Evolutionary conservation across 2,797 vertebrate species (phyloP).

Genomic region (Cyclopterus lumpus): DNA sequence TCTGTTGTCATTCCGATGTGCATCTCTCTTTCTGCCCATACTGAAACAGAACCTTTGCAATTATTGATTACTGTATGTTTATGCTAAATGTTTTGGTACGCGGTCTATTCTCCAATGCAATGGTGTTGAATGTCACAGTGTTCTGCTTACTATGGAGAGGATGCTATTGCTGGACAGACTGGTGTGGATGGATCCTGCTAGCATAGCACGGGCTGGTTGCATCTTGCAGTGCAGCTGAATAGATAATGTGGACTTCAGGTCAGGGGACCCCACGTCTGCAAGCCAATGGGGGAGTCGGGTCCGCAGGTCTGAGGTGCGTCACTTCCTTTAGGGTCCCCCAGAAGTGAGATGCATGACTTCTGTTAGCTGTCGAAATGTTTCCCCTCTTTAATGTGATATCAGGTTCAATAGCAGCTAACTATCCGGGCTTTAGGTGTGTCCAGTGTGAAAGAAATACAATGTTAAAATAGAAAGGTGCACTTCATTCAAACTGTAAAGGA

Average conservation of each 20-base stretch:
- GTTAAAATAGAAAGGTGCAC: too few relatives aligned
- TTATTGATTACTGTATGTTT: constrained; percentile 1
- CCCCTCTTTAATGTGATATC: too few relatives aligned
- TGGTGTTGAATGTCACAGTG: neutral
- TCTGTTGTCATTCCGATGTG: constrained; percentile 17
- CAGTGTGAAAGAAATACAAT: too few relatives aligned
- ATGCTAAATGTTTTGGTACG: neutral
- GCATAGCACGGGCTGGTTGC: neutral
- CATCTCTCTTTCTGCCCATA: neutral
- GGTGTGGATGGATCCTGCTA: too few relatives aligned
- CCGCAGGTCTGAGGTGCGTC: too few relatives aligned
- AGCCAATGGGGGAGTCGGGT: too few relatives aligned
- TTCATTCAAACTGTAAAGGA: too few relatives aligned
- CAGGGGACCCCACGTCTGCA: too few relatives aligned
- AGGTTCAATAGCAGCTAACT: too few relatives aligned
- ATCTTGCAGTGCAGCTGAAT: neutral
- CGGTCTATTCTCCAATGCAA: constrained; percentile 1
- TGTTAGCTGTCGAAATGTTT: neutral
- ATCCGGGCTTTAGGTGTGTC: too few relatives aligned
- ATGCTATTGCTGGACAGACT: neutral
- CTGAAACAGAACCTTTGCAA: neutral
- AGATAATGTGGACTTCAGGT: neutral
- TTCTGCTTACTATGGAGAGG: neutral
- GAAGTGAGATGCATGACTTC: too few relatives aligned
- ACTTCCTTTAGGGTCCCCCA: too few relatives aligned